Conservation (phyloP, 2,113 vertebrate species). For the Daphoenositta chrysoptera region DNA sequence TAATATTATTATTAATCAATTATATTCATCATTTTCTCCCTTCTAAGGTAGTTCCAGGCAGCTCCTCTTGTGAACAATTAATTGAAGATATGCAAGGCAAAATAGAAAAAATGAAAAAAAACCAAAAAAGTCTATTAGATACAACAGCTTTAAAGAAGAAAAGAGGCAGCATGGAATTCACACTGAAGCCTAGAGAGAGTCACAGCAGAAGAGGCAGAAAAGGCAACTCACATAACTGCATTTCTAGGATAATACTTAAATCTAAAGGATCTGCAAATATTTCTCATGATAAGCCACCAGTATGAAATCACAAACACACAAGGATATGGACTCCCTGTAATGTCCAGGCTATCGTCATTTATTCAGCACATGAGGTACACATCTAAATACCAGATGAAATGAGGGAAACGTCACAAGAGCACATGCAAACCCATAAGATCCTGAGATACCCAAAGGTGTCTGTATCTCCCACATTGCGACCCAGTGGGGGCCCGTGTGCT, state of each 20-base stretch:
- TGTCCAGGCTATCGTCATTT: neutral
- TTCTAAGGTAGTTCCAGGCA: neutral
- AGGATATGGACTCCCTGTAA: rapidly evolving
- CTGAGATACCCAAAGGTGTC: neutral
- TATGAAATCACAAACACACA: neutral
- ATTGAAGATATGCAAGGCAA: neutral
- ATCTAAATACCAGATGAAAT: neutral
- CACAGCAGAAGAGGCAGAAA: neutral
- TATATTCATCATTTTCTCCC: neutral
- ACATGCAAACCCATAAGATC: neutral
- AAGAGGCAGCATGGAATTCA: neutral
- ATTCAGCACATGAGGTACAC: neutral
- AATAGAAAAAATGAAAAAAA: neutral
- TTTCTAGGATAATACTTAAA: neutral
- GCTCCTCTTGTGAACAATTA: neutral
- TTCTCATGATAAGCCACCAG: neutral
- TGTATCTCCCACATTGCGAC: neutral
- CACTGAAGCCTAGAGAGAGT: neutral
- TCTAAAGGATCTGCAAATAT: neutral
- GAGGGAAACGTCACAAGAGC: neutral
- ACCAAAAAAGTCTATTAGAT: neutral
- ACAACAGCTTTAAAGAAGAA: neutral
- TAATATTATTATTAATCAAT: neutral
- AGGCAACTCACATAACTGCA: neutral
- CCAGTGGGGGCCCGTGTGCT: rapidly evolving